A percentile compares a stretch with the other conserved stretches of the same genome.
Conservation (phyloP, 2,888 invertebrate genomes). For the Cylindroiulus punctatus region DNA sequence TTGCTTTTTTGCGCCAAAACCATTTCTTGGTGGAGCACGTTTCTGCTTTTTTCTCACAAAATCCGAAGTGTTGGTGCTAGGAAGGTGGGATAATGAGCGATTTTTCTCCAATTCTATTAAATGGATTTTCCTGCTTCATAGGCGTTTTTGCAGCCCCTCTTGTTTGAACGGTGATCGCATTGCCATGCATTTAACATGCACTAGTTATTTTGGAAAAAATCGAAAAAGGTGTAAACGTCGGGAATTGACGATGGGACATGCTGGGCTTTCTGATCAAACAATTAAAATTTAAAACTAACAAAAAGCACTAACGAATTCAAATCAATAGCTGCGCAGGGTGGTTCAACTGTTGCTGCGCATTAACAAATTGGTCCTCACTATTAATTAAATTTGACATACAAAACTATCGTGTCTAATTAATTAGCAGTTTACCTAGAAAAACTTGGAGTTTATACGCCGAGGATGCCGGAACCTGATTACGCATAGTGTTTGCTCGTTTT, state of each 20-base stretch:
- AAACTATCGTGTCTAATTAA: conserved; percentile 16
- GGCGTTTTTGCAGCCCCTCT: background rate
- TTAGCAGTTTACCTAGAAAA: background rate
- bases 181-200: conserved; percentile 28
- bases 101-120: conserved; percentile 38
- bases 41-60: background rate
- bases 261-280: conserved; percentile 42
- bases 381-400: conserved; percentile 16
- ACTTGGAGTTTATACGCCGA: background rate
- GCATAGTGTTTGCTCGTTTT: background rate
- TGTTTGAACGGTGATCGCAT: conserved; percentile 43
- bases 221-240: background rate
- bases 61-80: background rate
- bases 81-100: conserved; percentile 43
- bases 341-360: background rate
- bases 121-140: conserved; percentile 25
- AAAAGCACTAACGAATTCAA: background rate
- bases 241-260: conserved; percentile 43
- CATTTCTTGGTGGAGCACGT: conserved; percentile 38
- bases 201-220: conserved; percentile 4
- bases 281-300: background rate
- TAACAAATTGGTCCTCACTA: background rate
- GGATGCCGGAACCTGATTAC: background rate
- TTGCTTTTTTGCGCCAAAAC: conserved; percentile 15
- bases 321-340: conserved; percentile 2